phyloP scores from a whole-genome alignment of 2,797 vertebrate species.

The Chelidonichthys spinosus region DNA sequence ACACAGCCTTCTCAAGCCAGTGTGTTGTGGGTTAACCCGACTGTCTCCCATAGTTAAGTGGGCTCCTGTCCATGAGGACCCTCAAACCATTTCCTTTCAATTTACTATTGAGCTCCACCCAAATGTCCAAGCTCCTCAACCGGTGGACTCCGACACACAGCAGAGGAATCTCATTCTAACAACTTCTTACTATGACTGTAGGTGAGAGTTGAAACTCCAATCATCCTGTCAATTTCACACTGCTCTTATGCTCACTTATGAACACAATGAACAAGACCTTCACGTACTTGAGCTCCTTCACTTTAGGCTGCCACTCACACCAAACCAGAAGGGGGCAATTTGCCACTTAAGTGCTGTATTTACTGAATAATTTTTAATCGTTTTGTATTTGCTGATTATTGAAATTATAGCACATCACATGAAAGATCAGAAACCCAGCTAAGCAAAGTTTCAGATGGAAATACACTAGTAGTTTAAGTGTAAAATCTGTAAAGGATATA shows the following conservation, averaged over 20 bases:
- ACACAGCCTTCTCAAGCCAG: background rate
- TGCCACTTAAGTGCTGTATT: background rate
- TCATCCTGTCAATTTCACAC: conserved; percentile 40
- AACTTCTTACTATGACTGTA: conserved; percentile 15
- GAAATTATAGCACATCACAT: background rate
- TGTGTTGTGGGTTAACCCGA: background rate
- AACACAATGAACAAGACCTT: conserved; percentile 34
- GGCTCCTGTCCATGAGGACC: background rate
- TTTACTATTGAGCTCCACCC: conserved; percentile 9
- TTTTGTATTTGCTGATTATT: background rate
- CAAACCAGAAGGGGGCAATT: conserved; percentile 9
- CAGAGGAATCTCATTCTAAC: conserved; percentile 10
- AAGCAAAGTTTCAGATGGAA: background rate
- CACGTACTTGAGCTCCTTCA: conserved; percentile 28
- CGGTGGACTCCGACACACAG: conserved; percentile 13
- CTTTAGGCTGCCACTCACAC: conserved; percentile 7
- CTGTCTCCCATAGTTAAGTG: background rate
- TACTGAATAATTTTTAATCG: conserved; percentile 1
- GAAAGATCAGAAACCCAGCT: background rate
- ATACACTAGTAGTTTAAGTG: background rate
- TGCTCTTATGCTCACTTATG: conserved; percentile 24
- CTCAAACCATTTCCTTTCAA: conserved; percentile 13
- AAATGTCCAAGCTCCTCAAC: conserved; percentile 22
- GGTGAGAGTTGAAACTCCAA: conserved; percentile 35
- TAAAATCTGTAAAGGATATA: background rate